A percentile compares a stretch with the other conserved stretches of the same genome.
Evolutionary conservation across 92 coral and sea anemone genomes (phyloP).

Genomic region (Heteractis magnifica): DNA sequence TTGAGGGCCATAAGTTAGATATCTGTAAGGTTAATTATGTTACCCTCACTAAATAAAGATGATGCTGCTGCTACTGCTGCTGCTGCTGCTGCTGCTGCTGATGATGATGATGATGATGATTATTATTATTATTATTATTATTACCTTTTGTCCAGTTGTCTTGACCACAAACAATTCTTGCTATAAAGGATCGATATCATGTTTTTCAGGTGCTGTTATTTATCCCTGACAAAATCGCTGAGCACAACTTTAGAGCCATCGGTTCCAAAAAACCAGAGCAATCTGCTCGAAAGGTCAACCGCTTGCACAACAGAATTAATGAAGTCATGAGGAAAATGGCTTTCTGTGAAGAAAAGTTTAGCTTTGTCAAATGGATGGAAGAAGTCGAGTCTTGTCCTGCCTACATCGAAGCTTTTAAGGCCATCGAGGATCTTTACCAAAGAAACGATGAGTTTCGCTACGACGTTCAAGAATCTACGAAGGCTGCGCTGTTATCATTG

Average conservation of each 20-base stretch:
- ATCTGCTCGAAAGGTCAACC: slow-evolving; percentile 67
- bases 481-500: slow-evolving; percentile 56
- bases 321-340: slow-evolving; percentile 45
- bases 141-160: no score
- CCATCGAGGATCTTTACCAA: slow-evolving; percentile 57
- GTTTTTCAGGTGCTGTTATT: slow-evolving; percentile 55
- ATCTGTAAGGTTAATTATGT: no score
- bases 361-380: slow-evolving; percentile 63
- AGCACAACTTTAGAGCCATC: slow-evolving; percentile 73
- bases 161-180: no score
- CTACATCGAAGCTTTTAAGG: slow-evolving; percentile 48
- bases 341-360: slow-evolving; percentile 23
- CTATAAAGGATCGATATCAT: background rate
- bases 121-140: no score
- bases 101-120: no score
- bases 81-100: no score
- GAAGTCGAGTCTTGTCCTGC: slow-evolving; percentile 65
- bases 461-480: slow-evolving; percentile 62
- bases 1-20: no score
- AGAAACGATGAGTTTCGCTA: slow-evolving; percentile 56
- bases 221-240: slow-evolving; percentile 73
- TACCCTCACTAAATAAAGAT: no score
- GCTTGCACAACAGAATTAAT: slow-evolving; percentile 65
- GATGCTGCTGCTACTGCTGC: no score
- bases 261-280: slow-evolving; percentile 77